Conservation (phyloP, 2,797 vertebrate genomes). For the Lindbergichthys nudifrons region DNA sequence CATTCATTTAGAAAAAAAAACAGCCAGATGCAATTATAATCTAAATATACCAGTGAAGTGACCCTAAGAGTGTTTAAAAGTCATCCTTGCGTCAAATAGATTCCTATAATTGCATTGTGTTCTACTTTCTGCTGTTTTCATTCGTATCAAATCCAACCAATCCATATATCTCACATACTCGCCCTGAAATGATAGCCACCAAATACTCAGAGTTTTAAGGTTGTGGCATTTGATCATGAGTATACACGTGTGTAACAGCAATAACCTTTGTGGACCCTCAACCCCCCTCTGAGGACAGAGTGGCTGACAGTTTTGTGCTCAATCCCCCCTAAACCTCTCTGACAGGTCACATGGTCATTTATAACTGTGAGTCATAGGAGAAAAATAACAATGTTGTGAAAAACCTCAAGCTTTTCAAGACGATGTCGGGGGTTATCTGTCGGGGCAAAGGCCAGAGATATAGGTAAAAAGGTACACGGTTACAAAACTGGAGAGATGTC, state of each 20-base stretch:
- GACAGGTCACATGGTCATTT: constrained; percentile 73
- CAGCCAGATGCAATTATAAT: not conserved
- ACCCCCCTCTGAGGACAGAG: constrained; percentile 34
- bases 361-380: constrained; percentile 55
- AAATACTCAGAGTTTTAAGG: constrained; percentile 9
- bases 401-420: constrained; percentile 23
- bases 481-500: constrained; percentile 43
- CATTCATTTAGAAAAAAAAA: not conserved
- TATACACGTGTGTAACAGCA: constrained; percentile 27
- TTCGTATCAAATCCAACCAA: not conserved
- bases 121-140: not conserved
- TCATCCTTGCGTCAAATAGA: not conserved
- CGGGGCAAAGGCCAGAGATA: constrained; percentile 48
- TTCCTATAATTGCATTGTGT: not conserved
- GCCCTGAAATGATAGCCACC: not conserved
- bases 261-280: constrained; percentile 38
- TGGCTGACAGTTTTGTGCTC: constrained; percentile 46
- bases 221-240: constrained; percentile 28
- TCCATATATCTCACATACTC: not conserved
- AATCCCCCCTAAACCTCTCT: constrained; percentile 59
- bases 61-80: not conserved
- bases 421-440: constrained; percentile 28
- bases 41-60: not conserved
- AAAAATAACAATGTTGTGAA: constrained; percentile 33
- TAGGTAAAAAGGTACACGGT: constrained; percentile 16